A percentile compares a stretch with the other conserved stretches of the same genome.
Conservation (phyloP, 2,888 invertebrate species). For the Cylloceria caligata region DNA sequence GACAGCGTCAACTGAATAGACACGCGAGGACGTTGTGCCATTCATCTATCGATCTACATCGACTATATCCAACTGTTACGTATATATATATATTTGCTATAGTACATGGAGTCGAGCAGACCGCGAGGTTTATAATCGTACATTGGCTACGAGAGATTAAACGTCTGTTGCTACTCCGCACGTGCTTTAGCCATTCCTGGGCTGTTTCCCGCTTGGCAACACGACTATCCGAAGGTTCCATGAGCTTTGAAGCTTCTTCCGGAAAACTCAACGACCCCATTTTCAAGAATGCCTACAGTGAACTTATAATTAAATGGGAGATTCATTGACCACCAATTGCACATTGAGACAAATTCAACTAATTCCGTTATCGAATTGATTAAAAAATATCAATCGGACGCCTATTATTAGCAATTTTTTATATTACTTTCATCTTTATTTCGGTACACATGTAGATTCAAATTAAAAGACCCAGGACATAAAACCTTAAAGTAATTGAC, state of each 20-base stretch:
- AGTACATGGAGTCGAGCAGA: constrained; percentile 22
- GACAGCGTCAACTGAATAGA: constrained; percentile 69
- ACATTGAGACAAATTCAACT: neutral
- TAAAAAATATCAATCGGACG: neutral
- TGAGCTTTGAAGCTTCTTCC: constrained; percentile 15
- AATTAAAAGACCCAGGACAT: neutral
- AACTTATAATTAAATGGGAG: neutral
- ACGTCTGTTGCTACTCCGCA: constrained; percentile 51
- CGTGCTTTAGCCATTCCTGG: constrained; percentile 26
- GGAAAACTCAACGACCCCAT: constrained; percentile 26
- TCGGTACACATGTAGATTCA: neutral
- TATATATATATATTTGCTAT: constrained; percentile 11
- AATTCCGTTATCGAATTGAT: neutral
- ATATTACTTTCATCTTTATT: neutral
- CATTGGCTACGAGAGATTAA: constrained; percentile 57
- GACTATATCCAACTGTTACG: constrained; percentile 44
- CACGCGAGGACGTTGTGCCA: constrained; percentile 68
- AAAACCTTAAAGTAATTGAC: neutral
- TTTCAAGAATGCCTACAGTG: neutral
- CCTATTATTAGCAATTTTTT: neutral
- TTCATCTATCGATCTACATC: constrained; percentile 71
- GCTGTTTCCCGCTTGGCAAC: constrained; percentile 63
- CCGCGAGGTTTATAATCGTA: constrained; percentile 63
- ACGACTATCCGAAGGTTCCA: constrained; percentile 17
- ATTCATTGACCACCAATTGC: neutral